These are phyloP conservation scores for Pholis gunnellus DNA, from an alignment of 2,113 vertebrate genomes.

Conservation along the genomic window DNA sequence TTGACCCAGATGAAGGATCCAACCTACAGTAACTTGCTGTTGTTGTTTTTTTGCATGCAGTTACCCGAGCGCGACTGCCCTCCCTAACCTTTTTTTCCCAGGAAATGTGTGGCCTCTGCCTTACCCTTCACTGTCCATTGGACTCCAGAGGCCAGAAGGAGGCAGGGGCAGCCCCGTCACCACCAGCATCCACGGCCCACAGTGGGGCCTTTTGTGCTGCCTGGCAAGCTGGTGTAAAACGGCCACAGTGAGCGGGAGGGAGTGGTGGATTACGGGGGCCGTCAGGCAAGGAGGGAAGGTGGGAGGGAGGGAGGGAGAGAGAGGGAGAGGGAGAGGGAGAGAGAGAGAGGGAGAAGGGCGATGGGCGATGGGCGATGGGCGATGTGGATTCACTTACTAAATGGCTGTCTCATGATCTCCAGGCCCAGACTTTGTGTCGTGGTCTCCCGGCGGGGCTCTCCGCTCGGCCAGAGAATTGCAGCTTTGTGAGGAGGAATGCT, in stretches of 20 bases:
- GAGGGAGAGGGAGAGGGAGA: background rate
- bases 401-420: conserved; percentile 62
- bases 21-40: background rate
- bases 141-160: conserved; percentile 4
- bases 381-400: conserved; percentile 46
- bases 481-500: conserved; percentile 57
- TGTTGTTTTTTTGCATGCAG: background rate
- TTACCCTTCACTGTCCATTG: conserved; percentile 24
- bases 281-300: background rate
- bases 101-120: conserved; percentile 11
- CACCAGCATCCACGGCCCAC: conserved; percentile 12
- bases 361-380: no score
- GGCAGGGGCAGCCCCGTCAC: conserved; percentile 4
- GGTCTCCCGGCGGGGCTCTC: background rate
- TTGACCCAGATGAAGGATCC: conserved; percentile 59
- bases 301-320: background rate
- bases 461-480: conserved; percentile 50
- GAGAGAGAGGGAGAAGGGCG: no score
- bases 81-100: background rate
- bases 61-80: background rate
- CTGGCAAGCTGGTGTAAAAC: conserved; percentile 41
- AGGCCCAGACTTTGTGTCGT: conserved; percentile 32
- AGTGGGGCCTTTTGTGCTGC: conserved; percentile 63
- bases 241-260: conserved; percentile 26
- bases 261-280: conserved; percentile 31